Evolutionary conservation across 2,797 vertebrate species (phyloP).

Genomic region (Cyprinodon diabolis): DNA sequence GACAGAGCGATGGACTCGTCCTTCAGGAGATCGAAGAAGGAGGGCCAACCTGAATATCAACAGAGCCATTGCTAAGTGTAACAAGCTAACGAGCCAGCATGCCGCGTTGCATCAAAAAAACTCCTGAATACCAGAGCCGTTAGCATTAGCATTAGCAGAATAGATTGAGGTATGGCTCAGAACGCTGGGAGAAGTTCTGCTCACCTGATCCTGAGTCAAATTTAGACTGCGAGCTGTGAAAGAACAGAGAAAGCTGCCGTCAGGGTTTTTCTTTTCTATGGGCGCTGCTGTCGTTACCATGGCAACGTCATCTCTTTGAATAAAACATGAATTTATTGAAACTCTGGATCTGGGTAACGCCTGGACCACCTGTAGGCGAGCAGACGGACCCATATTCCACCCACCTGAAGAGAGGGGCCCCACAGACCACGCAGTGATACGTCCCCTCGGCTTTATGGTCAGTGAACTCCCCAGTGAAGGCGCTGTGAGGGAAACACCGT

Average conservation of each 20-base stretch:
- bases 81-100: too few species aligned
- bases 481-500: slow-evolving; percentile 73
- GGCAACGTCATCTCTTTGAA: too few species aligned
- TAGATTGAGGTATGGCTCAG: too few species aligned
- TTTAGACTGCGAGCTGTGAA: slow-evolving; percentile 92
- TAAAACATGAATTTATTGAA: too few species aligned
- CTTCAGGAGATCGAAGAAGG: slow-evolving; percentile 90
- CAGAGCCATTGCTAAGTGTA: not conserved
- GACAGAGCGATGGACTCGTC: slow-evolving; percentile 80
- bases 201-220: slow-evolving; percentile 97
- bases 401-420: slow-evolving; percentile 89
- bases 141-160: not conserved
- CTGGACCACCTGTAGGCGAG: not conserved
- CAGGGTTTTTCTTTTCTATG: too few species aligned
- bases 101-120: too few species aligned
- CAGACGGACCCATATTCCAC: not conserved
- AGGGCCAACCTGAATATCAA: slow-evolving; percentile 89
- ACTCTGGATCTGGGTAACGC: too few species aligned
- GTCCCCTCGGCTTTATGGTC: slow-evolving; percentile 89
- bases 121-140: too few species aligned
- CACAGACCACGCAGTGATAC: slow-evolving; percentile 93
- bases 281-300: too few species aligned
- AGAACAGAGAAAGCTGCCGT: slow-evolving; percentile 31
- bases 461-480: slow-evolving; percentile 90
- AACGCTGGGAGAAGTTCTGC: slow-evolving; percentile 51